These are phyloP conservation scores for Ammodytes dubius DNA, from an alignment of 2,113 vertebrate genomes.

Conservation along the genomic window DNA sequence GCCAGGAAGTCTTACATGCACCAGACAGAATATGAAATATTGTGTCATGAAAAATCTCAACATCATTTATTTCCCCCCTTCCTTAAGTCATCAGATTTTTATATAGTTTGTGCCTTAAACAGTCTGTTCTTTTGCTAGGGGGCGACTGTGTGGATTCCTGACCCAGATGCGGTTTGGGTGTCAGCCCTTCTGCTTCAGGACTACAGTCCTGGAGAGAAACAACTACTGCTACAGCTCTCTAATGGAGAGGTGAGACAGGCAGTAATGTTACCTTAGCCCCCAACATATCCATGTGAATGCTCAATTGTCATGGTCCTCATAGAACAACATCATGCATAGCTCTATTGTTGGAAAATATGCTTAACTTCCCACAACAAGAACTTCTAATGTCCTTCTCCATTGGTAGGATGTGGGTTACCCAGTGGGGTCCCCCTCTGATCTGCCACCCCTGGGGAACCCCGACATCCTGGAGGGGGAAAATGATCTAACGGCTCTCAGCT, in stretches of 20 bases:
- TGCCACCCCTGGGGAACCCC: slow-evolving; percentile 85
- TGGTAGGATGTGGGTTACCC: slow-evolving; percentile 75
- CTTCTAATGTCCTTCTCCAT: background rate
- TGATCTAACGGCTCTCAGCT: slow-evolving; percentile 86
- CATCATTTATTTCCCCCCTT: background rate
- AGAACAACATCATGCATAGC: background rate
- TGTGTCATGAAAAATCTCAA: background rate
- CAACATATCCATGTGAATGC: background rate
- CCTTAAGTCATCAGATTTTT: too few species aligned
- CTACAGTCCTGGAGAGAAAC: slow-evolving; percentile 74
- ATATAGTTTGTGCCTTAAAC: background rate
- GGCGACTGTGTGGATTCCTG: slow-evolving; percentile 85
- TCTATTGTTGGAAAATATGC: background rate
- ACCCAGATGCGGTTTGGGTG: slow-evolving; percentile 83
- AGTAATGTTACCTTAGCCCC: background rate
- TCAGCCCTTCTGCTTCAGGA: slow-evolving; percentile 79
- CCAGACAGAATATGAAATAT: slow-evolving; percentile 17
- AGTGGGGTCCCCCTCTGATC: slow-evolving; percentile 55
- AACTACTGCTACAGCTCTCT: slow-evolving; percentile 77
- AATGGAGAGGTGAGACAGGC: slow-evolving; percentile 79
- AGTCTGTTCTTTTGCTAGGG: slow-evolving; percentile 73
- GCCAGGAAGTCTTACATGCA: slow-evolving; percentile 18
- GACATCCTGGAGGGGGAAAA: slow-evolving; percentile 84
- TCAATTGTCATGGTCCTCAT: background rate
- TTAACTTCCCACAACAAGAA: background rate